Conservation (phyloP, 1,140 invertebrate species). For the Papilio aristodemus region DNA sequence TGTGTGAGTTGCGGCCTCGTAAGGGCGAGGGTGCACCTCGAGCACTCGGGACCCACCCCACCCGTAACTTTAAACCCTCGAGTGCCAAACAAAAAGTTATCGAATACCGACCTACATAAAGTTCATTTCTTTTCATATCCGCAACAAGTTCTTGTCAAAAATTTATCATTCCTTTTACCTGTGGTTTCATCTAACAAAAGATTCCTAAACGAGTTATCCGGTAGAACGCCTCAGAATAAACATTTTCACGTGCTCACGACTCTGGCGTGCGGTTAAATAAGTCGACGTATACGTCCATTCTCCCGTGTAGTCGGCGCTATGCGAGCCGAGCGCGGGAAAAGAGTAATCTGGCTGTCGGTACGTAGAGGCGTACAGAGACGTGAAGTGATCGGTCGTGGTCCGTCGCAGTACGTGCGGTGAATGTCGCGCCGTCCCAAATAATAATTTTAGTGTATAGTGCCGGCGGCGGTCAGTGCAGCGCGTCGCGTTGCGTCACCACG, state of each 20-base stretch:
- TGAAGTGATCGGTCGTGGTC: conserved; percentile 52
- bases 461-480: conserved; percentile 69
- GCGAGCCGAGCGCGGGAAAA: conserved; percentile 17
- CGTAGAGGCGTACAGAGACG: conserved; percentile 41
- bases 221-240: conserved; percentile 49
- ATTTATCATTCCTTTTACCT: conserved; percentile 60
- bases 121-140: conserved; percentile 40
- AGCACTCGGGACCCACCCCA: conserved; percentile 50
- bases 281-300: conserved; percentile 4
- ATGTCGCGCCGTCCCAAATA: conserved; percentile 73
- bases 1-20: conserved; percentile 54
- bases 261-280: conserved; percentile 26
- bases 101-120: conserved; percentile 39
- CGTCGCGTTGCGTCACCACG: conserved; percentile 73
- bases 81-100: conserved; percentile 39
- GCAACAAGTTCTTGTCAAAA: conserved; percentile 44
- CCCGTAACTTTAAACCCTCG: conserved; percentile 35
- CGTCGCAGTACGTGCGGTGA: conserved; percentile 65
- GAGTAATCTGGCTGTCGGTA: conserved; percentile 37
- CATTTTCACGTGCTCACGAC: conserved; percentile 39
- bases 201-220: conserved; percentile 55
- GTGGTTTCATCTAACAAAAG: conserved; percentile 56
- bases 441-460: conserved; percentile 53
- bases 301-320: neutral
- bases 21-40: conserved; percentile 64